Base-by-base conservation (phyloP, 2,888 invertebrate species). In the Trissonchulus latispiculum region DNA sequence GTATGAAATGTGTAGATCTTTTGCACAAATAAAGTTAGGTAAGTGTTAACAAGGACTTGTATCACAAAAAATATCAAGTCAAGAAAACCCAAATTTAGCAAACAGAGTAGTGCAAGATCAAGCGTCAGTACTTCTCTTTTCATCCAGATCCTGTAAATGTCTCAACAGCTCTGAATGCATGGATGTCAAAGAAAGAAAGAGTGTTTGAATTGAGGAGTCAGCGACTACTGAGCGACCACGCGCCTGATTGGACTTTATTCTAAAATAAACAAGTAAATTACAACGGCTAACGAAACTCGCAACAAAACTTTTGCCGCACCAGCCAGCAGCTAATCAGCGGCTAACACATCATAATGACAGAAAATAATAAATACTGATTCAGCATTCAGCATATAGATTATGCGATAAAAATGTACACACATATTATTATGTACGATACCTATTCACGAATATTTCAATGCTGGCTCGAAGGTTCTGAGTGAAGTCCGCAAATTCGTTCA, bases 131-230 rank as follows among this genome's bases (percentile, higher is more conserved):
- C 86, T 83, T 80, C 87, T 80, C 62, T 83, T 78, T 71, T 86
- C 86, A 76, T 88, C 87, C 76, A 86, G 85, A 71, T 84, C 83
- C 76, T 93, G 92, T 77, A 97, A 94, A 83, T 93, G 92, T 66
- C 89, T 89, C 80, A 99, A 85, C 72, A 99, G 88, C 79, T 91
- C 90, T 29, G 96, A 95, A 84, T 99, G 97, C 90, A 96, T 90
- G 73, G 93, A 91, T 0, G 95, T 96, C 76, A 99, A 91, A 79
- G 92, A 95, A 89, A 95, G 90, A 83, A 99, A 99, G 37, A 97
- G 87, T 0, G 94, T 92, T 85, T 99, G 97, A 1, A 99, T 96
- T 1, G 95, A 92, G 8, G 93, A 93, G 83, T 99, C 99, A 81
- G 94, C 95, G 48, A 95, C 91, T 77, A 99, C 95, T 33, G 93